Evolutionary conservation across 2,113 vertebrate genomes (phyloP), one percentile per base, ranked within the genome.

Genomic region (Columbina picui): DNA sequence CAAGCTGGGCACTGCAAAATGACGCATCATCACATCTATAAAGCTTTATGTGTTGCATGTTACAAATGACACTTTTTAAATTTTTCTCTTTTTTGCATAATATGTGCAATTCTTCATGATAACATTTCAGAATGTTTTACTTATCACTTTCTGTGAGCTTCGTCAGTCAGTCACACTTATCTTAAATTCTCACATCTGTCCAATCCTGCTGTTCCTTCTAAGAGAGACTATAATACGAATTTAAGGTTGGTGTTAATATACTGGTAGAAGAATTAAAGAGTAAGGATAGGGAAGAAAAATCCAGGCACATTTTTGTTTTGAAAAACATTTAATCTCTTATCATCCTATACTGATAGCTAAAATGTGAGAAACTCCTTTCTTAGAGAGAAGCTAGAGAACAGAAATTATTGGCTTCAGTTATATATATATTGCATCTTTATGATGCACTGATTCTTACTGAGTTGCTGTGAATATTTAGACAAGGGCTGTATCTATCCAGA

Each of bases 11-110:
- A n/a, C 29, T 85, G 14, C 12, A 56, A 95, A 90, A 70, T 9
- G 2, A 14, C 23, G 6, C 26, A 7, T n/a, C 1, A 0, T 76
- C 7, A 18, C 4, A 56, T 78, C n/a, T 78, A n/a, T 45, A n/a
- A 29, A 47, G 3, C 49, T 92, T 63, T 63, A n/a, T 52, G 39
- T 2, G 1, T 30, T 60, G 12, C 20, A 9, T 14, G 2, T 65
- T 57, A 55, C 7, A 56, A 63, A 68, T 10, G 2, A 45, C 4
- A 1, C 0, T 59, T 92, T 60, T 64, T 55, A n/a, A n/a, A n/a
- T 11, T 1, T 19, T 47, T 56, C 53, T 53, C 7, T 36, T 70
- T 29, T 47, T 47, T 47, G 39, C n/a, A 30, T 45, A 76, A 25
- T 4, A 14, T 4, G 3, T 23, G 8, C 3, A 29, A 23, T 65